Conservation (phyloP, 1,140 invertebrate species). For the Meteorus sp. region DNA sequence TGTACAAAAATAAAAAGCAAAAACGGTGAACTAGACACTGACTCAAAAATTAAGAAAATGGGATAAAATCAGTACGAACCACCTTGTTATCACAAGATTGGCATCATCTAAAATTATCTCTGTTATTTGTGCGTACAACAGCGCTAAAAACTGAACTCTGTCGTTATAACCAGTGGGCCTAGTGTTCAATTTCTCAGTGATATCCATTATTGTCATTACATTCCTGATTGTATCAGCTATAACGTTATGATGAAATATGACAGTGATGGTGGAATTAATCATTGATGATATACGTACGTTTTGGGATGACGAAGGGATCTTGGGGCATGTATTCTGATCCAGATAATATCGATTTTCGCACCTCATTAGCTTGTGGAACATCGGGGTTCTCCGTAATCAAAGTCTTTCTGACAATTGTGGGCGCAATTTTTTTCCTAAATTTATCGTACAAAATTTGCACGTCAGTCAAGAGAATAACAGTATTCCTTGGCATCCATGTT, state of each 20-base stretch:
- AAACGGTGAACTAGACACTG: background rate
- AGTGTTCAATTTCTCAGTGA: slow-evolving; percentile 47
- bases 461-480: slow-evolving; percentile 54
- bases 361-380: slow-evolving; percentile 40
- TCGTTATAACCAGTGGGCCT: slow-evolving; percentile 22
- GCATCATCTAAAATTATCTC: slow-evolving; percentile 55
- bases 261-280: background rate
- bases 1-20: slow-evolving; percentile 11
- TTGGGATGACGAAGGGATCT: slow-evolving; percentile 48
- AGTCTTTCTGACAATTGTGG: slow-evolving; percentile 51
- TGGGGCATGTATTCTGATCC: slow-evolving; percentile 35
- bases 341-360: slow-evolving; percentile 40
- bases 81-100: slow-evolving; percentile 41
- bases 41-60: background rate
- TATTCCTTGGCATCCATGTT: slow-evolving; percentile 46
- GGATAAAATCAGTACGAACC: slow-evolving; percentile 33
- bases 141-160: slow-evolving; percentile 50
- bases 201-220: slow-evolving; percentile 55
- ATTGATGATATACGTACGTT: slow-evolving; percentile 40
- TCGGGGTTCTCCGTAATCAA: slow-evolving; percentile 57
- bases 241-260: slow-evolving; percentile 20
- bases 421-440: slow-evolving; percentile 43
- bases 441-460: slow-evolving; percentile 48
- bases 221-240: slow-evolving; percentile 53
- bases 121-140: slow-evolving; percentile 51